These are phyloP conservation scores for Chlorodrepanis virens DNA, from an alignment of 2,113 vertebrate genomes.

Conservation along the genomic window DNA sequence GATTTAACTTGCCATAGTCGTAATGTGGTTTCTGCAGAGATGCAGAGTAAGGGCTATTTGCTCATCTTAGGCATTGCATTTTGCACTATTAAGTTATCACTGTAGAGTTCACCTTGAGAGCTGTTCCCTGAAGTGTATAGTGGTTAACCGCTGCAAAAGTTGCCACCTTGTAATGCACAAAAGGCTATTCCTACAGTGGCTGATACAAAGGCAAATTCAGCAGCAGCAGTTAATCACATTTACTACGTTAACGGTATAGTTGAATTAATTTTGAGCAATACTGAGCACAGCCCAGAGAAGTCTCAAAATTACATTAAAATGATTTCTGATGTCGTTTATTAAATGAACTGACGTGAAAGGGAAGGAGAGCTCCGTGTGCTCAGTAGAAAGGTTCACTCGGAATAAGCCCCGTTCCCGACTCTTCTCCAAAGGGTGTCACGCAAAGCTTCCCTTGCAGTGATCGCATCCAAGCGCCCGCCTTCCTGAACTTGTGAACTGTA, in stretches of 20 bases:
- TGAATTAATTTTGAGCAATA: background rate
- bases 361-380: background rate
- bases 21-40: background rate
- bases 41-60: background rate
- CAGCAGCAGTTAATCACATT: background rate
- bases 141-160: background rate
- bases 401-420: background rate
- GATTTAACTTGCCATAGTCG: background rate
- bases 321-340: background rate
- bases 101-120: background rate
- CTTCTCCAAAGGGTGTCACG: background rate
- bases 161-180: background rate
- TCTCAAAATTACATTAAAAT: background rate
- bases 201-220: background rate
- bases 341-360: background rate
- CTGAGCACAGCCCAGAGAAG: background rate
- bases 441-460: background rate
- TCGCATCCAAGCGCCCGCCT: background rate
- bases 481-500: conserved; percentile 8
- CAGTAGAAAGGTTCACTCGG: background rate
- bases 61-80: background rate
- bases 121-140: background rate
- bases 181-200: background rate
- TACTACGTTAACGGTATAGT: background rate
- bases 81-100: background rate